These are phyloP conservation scores for Anisognathus igniventris DNA, from an alignment of 2,797 vertebrate species.

Conservation along the genomic window DNA sequence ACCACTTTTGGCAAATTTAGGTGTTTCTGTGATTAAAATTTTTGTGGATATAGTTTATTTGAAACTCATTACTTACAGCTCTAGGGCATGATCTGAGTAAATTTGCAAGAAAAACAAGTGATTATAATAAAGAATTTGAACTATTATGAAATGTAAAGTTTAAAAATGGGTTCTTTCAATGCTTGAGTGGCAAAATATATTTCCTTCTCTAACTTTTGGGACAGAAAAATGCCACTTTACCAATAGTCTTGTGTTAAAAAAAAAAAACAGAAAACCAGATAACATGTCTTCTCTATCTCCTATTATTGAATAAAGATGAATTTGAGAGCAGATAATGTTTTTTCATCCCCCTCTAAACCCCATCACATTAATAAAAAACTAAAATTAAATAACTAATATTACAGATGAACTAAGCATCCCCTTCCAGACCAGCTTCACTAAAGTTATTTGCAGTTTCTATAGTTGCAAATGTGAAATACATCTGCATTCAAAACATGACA, in stretches of 20 bases:
- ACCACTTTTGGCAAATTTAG: neutral
- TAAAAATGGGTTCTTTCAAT: neutral
- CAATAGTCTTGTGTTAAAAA: neutral
- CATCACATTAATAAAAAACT: neutral
- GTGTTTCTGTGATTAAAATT: neutral
- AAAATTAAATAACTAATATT: neutral
- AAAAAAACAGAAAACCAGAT: neutral
- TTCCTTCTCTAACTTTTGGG: neutral
- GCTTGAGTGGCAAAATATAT: neutral
- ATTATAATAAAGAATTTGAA: neutral
- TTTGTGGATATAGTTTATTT: neutral
- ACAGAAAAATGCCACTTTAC: neutral
- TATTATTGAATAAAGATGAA: neutral
- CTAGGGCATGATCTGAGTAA: neutral
- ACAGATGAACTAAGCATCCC: neutral
- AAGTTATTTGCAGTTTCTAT: neutral
- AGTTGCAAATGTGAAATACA: neutral
- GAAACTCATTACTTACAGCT: neutral
- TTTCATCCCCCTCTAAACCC: accelerated
- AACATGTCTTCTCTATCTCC: neutral
- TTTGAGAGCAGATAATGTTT: neutral
- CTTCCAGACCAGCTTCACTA: neutral
- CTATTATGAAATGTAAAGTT: neutral
- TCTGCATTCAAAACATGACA: neutral
- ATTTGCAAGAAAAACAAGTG: neutral